Evolutionary conservation across 2,888 invertebrate species (phyloP).

Genomic region (Erebia palarica): DNA sequence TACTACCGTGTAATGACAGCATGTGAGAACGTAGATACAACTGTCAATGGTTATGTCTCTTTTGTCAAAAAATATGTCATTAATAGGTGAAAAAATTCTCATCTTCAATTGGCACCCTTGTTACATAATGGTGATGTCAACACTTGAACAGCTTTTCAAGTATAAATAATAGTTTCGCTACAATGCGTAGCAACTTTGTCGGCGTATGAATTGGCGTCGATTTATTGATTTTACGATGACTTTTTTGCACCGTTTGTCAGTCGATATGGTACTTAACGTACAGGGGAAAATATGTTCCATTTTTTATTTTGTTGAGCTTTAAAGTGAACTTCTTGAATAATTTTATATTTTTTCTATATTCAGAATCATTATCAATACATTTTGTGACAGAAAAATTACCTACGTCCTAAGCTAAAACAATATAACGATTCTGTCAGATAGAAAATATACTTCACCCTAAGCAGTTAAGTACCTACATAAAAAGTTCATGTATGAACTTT

Average conservation of each 20-base stretch:
- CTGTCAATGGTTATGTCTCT: constrained; percentile 75
- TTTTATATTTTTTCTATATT: not conserved
- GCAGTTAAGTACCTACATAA: too few relatives aligned
- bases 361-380: too few relatives aligned
- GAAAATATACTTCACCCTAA: too few relatives aligned
- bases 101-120: constrained; percentile 64
- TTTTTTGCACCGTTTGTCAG: constrained; percentile 42
- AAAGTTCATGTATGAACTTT: too few relatives aligned
- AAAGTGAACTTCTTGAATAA: not conserved
- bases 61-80: constrained; percentile 76
- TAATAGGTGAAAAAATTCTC: constrained; percentile 69
- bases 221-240: constrained; percentile 69
- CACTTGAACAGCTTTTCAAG: constrained; percentile 73
- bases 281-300: constrained; percentile 14
- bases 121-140: constrained; percentile 79
- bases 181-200: constrained; percentile 71
- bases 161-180: constrained; percentile 74
- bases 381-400: too few relatives aligned
- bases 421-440: too few relatives aligned
- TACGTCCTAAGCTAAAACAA: not conserved
- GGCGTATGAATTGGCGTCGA: constrained; percentile 67
- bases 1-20: constrained; percentile 75
- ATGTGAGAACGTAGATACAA: constrained; percentile 62
- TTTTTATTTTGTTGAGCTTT: constrained; percentile 3
- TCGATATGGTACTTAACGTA: constrained; percentile 26